phyloP scores from a whole-genome alignment of 2,797 vertebrate species.

The Epinephelus awoara region DNA sequence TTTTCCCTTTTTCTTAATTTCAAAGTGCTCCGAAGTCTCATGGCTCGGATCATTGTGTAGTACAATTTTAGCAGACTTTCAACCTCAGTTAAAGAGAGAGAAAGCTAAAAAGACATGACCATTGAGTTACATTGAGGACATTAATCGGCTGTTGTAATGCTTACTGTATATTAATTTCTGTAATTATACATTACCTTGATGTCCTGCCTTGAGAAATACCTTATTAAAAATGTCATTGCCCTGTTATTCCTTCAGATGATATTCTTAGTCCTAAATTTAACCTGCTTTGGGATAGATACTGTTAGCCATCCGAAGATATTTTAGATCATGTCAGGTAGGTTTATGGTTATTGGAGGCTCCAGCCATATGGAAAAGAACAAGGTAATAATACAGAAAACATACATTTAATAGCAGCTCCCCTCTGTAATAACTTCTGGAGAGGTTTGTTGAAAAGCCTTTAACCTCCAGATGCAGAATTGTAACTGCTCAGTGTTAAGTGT shows the following conservation, averaged over 20 bases:
- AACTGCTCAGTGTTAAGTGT: slow-evolving; percentile 23
- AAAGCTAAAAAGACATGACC: not conserved
- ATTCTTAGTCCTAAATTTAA: not conserved
- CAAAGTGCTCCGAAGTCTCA: not conserved
- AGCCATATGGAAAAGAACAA: slow-evolving; percentile 16
- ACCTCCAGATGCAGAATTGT: slow-evolving; percentile 40
- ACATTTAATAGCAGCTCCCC: not conserved
- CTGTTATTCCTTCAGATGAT: not conserved
- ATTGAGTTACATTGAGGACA: not conserved
- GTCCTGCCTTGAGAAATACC: not conserved
- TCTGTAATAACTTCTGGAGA: slow-evolving; percentile 31
- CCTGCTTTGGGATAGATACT: not conserved
- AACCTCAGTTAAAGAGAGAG: not conserved
- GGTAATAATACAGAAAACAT: not conserved
- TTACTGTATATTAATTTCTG: not conserved
- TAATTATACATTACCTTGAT: not conserved
- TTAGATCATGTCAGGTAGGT: not conserved
- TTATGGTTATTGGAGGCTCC: not conserved
- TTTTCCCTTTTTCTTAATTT: not conserved
- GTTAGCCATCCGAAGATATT: not conserved
- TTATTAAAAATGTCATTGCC: not conserved
- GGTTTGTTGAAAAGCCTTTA: slow-evolving; percentile 40
- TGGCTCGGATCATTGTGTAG: not conserved
- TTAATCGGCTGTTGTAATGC: not conserved
- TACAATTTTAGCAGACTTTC: not conserved